These are phyloP conservation scores for Trichonephila clavipes DNA, from an alignment of 1,140 invertebrate species.

Conservation along the genomic window DNA sequence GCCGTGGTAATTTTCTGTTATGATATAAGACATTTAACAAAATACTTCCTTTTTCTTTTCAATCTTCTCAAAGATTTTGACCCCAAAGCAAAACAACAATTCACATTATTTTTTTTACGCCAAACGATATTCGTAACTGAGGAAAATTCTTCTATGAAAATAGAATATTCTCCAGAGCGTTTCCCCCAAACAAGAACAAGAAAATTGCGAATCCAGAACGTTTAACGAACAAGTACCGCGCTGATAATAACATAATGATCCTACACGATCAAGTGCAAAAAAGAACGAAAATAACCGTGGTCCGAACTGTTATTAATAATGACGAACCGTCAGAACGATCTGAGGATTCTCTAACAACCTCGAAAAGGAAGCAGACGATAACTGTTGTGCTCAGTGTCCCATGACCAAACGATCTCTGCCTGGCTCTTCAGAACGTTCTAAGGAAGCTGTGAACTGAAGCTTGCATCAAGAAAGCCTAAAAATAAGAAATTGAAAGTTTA, in stretches of 20 bases:
- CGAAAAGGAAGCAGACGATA: slow-evolving; percentile 45
- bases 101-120: not conserved
- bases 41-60: not conserved
- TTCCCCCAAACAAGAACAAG: not conserved
- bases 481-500: slow-evolving; percentile 45
- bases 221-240: not conserved
- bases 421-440: slow-evolving; percentile 8
- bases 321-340: slow-evolving; percentile 20
- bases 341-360: slow-evolving; percentile 39
- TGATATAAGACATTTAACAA: not conserved
- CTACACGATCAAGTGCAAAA: slow-evolving; percentile 1
- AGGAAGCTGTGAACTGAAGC: slow-evolving; percentile 37
- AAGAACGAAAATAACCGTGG: not conserved
- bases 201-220: not conserved
- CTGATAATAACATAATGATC: not conserved
- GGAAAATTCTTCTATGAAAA: not conserved
- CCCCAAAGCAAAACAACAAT: not conserved
- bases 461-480: slow-evolving; percentile 21
- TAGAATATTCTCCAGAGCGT: not conserved
- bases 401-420: slow-evolving; percentile 41
- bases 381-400: not conserved
- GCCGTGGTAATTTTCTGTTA: not conserved
- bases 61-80: not conserved
- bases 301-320: slow-evolving; percentile 23
- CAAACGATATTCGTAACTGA: not conserved